Evolutionary conservation across 2,113 vertebrate species (phyloP), one percentile per base, ranked within the genome.

Genomic region (Rhinichthys klamathensis): DNA sequence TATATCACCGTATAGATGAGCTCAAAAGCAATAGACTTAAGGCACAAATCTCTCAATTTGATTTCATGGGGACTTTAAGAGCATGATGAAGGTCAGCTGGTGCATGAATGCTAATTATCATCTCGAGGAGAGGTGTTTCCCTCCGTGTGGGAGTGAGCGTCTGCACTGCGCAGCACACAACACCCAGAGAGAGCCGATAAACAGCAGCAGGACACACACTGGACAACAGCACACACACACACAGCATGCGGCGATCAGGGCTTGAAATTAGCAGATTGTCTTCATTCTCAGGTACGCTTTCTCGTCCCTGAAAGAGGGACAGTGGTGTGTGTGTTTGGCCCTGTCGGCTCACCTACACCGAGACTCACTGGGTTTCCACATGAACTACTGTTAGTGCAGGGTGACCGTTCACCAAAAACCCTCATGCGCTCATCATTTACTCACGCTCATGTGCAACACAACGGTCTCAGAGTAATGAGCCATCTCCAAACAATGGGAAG

Each of bases 261-360:
- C 97, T 97, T 98, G 97, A 97, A 97, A 97, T 97, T 97, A 95
- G 96, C 95, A 96, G 94, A 80, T 63, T 92, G 91, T 89, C 90
- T 94, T 95, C 84, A 74, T 90, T 90, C 86, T 90, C 76, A 85
- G 82, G 83, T 84, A 88, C 81, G 84, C 49, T 41, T 87, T 44
- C 49, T 70, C 6, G 23, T 84, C 88, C 86, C 6, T 60, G 51
- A 0, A 27, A 87, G 87, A 69, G 82, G 41, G 73, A 83, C 88
- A 63, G 23, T 27, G 25, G 25, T n/a, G 25, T 41, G 32, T 74
- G 65, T 56, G 35, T 78, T 54, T 56, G 74, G 13, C 67, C 32
- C 18, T 41, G 21, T 23, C 18, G 38, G 4, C 38, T 21, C 35
- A 51, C 16, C 25, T 35, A 78, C 51, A 78, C 11, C 2, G 30